A percentile compares a stretch with the other conserved stretches of the same genome.
Evolutionary conservation across 2,888 invertebrate species (phyloP).

Genomic region (Alloscopus bannaensis): DNA sequence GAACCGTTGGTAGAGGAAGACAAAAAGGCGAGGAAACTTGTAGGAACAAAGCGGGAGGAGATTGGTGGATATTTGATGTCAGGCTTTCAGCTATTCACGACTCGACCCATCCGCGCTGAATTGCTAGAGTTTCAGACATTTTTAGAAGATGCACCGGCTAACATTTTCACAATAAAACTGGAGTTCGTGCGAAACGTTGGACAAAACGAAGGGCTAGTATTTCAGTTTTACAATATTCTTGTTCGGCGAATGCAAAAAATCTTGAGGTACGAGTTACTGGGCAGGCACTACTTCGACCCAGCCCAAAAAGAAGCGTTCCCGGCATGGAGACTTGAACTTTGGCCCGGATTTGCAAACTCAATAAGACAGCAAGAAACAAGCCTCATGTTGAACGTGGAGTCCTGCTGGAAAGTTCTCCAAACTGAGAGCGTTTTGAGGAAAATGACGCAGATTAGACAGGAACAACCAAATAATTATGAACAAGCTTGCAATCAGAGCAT

Average conservation of each 20-base stretch:
- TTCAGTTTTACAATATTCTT: conserved; percentile 54
- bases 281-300: conserved; percentile 38
- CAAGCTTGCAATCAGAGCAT: conserved; percentile 6
- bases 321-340: conserved; percentile 34
- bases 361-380: conserved; percentile 42
- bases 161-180: conserved; percentile 1
- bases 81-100: conserved; percentile 37
- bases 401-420: conserved; percentile 45
- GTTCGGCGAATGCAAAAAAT: conserved; percentile 9
- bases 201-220: conserved; percentile 16
- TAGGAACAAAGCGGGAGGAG: neutral
- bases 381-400: conserved; percentile 51
- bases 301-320: neutral
- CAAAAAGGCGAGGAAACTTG: neutral
- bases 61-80: conserved; percentile 36
- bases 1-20: neutral
- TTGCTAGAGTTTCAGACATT: neutral
- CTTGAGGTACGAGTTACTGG: conserved; percentile 12
- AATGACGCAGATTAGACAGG: neutral
- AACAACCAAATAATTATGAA: neutral
- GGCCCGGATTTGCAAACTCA: conserved; percentile 54
- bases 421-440: conserved; percentile 39
- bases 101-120: neutral
- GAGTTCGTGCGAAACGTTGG: conserved; percentile 1
- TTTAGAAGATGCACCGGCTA: neutral